These are phyloP conservation scores for Pelecanoides urinatrix DNA, from an alignment of 2,113 vertebrate genomes.

Conservation along the genomic window DNA sequence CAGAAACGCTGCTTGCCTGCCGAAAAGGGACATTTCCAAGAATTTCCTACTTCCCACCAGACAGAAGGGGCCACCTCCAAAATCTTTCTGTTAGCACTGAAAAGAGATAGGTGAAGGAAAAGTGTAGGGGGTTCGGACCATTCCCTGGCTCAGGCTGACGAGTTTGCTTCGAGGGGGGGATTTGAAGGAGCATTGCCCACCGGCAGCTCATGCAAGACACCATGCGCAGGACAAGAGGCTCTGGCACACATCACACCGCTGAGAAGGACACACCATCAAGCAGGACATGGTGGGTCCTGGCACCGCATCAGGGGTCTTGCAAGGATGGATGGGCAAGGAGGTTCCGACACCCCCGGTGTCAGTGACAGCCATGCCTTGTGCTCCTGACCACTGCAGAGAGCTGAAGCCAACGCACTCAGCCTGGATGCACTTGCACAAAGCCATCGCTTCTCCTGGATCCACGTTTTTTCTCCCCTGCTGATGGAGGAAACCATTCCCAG, in stretches of 20 bases:
- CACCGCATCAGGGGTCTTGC: neutral
- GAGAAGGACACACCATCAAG: neutral
- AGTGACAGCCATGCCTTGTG: neutral
- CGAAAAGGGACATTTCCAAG: neutral
- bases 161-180: rapidly evolving
- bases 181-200: neutral
- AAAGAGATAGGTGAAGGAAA: neutral
- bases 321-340: neutral
- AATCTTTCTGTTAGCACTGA: neutral
- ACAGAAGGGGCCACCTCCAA: rapidly evolving
- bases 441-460: neutral
- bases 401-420: neutral
- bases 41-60: neutral
- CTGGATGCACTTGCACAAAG: rapidly evolving
- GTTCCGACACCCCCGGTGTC: neutral
- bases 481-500: neutral
- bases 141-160: neutral
- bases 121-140: rapidly evolving
- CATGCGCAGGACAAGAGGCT: rapidly evolving
- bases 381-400: neutral
- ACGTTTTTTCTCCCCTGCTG: neutral
- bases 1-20: neutral
- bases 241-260: rapidly evolving
- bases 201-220: neutral
- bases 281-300: rapidly evolving